Evolutionary conservation across 2,888 invertebrate species (phyloP).

Genomic region (Nomada goodeniana): DNA sequence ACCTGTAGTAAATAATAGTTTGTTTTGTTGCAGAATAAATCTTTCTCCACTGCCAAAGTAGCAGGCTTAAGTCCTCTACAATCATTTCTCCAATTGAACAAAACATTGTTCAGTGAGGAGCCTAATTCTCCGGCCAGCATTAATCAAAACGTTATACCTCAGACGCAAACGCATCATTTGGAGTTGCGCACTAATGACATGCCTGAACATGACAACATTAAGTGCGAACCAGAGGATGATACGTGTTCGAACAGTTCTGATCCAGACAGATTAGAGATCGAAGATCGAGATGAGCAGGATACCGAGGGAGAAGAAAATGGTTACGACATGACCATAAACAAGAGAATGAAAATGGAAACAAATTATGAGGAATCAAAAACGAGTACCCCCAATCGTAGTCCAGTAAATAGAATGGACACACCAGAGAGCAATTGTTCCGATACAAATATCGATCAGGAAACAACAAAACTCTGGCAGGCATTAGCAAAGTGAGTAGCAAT

Average conservation of each 20-base stretch:
- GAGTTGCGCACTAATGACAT: slow-evolving; percentile 75
- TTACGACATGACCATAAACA: slow-evolving; percentile 80
- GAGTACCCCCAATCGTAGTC: slow-evolving; percentile 78
- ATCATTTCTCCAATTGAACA: slow-evolving; percentile 82
- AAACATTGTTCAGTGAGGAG: slow-evolving; percentile 81
- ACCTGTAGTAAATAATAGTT: background rate
- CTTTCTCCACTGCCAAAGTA: slow-evolving; percentile 83
- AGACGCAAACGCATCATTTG: slow-evolving; percentile 79
- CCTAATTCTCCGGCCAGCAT: slow-evolving; percentile 82
- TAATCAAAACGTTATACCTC: slow-evolving; percentile 81
- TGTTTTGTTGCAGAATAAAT: slow-evolving; percentile 76
- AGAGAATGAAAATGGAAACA: slow-evolving; percentile 75
- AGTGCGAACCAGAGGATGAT: slow-evolving; percentile 87
- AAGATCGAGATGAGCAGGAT: slow-evolving; percentile 83
- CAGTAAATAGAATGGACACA: slow-evolving; percentile 83
- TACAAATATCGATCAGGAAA: slow-evolving; percentile 80
- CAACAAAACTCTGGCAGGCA: slow-evolving; percentile 81
- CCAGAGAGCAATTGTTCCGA: slow-evolving; percentile 83
- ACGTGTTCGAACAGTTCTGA: slow-evolving; percentile 90
- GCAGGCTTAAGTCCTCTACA: slow-evolving; percentile 80
- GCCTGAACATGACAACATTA: slow-evolving; percentile 75
- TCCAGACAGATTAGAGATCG: slow-evolving; percentile 90
- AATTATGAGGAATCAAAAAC: slow-evolving; percentile 77
- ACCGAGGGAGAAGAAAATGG: slow-evolving; percentile 80
- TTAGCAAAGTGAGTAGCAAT: slow-evolving; percentile 76